Percentiles rank a stretch among this genome's conserved stretches.
Evolutionary conservation across 2,113 vertebrate genomes (phyloP).

Genomic region (Platycercus adscitus): DNA sequence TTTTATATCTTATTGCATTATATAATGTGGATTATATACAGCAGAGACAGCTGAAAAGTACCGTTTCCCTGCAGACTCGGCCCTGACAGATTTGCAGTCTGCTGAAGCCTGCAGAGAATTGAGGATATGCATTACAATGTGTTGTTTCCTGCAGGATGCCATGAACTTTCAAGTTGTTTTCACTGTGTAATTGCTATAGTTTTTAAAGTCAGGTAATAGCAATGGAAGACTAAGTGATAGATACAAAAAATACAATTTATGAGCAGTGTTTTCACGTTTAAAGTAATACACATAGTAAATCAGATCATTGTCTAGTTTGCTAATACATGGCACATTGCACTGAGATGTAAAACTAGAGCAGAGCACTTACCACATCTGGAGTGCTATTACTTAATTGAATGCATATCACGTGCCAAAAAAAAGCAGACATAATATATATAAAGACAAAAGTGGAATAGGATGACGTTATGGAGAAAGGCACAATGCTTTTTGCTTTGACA

Average conservation of each 20-base stretch:
- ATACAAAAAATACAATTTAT: neutral
- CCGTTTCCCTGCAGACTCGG: constrained; percentile 24
- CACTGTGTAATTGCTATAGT: constrained; percentile 4
- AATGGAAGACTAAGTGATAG: neutral
- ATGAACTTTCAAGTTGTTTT: constrained; percentile 46
- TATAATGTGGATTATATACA: constrained; percentile 33
- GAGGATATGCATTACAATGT: constrained; percentile 44
- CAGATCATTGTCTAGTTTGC: constrained; percentile 29
- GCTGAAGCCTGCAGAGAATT: constrained; percentile 60
- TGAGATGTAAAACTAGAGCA: neutral
- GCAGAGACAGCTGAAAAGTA: constrained; percentile 20
- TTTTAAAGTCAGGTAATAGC: constrained; percentile 32
- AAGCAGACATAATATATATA: neutral
- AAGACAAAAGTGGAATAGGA: neutral
- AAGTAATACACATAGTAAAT: constrained; percentile 15
- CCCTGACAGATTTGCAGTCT: constrained; percentile 59
- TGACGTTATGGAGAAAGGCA: neutral
- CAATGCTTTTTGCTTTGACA: neutral
- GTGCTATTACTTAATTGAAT: neutral
- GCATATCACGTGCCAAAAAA: neutral
- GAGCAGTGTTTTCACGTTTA: constrained; percentile 4
- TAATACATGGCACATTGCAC: neutral
- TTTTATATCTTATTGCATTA: constrained; percentile 33
- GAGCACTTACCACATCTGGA: constrained; percentile 1
- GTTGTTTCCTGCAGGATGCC: constrained; percentile 25